Evolutionary conservation across 2,888 invertebrate species (phyloP), one percentile per base, ranked within the genome.

Genomic region (Trimorus sp.): DNA sequence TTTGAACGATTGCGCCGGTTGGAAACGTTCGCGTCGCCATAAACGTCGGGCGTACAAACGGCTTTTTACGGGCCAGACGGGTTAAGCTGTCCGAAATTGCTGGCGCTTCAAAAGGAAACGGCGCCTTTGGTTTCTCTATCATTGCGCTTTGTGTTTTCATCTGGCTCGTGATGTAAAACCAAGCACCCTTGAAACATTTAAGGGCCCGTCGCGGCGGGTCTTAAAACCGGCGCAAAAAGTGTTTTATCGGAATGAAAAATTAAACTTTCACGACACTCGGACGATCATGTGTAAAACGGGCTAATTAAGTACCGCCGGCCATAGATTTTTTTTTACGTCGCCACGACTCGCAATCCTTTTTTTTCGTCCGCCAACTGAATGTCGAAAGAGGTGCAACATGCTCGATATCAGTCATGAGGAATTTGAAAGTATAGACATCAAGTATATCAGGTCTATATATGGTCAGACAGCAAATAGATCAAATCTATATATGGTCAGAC

Each of bases 1-100:
- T 26, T 26, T 26, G 26, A 26, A 26, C 26, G 26, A 26, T 26
- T 26, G 26, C 26, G 26, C 26, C 26, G 26, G 26, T 4, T 4
- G 26, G 26, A 26, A 26, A 26, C 26, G 26, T 26, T 26, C 4
- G 26, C 26, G 26, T 26, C 26, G 26, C 26, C 26, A 26, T 26
- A 26, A 26, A 26, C 26, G 83, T 83, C 84, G 77, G 86, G 83
- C 84, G 84, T 85, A 85, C 82, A 76, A 58, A 75, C 49, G 40
- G 49, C 80, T 76, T 82, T 83, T 79, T 58, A 49, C 49, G 69
- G 38, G 7, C n/a, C 7, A 65, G 65, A 51, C 42, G 40, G 38
- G 40, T 49, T 15, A 9, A 70, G 51, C 70, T 70, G 69, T 69
- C 69, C 38, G 16, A 69, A 68, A 59, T 59, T 69, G 48, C 49